Evolutionary conservation across 2,113 vertebrate species (phyloP).

Genomic region (Condylura cristata): DNA sequence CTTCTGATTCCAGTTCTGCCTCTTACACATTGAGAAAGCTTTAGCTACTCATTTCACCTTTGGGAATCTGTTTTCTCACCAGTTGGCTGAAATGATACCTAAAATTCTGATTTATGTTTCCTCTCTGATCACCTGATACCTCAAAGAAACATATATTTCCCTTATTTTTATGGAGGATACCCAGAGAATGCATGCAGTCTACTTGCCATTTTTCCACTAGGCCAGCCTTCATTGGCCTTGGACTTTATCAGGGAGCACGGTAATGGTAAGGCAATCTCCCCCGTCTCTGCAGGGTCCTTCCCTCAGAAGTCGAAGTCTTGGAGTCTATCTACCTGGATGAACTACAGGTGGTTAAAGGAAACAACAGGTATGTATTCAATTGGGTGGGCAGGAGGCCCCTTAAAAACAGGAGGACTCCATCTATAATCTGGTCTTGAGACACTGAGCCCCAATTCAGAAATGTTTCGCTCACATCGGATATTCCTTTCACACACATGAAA

Average conservation of each 20-base stretch:
- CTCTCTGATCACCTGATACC: not conserved
- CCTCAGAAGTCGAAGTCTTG: slow-evolving; percentile 94
- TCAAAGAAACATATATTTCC: not conserved
- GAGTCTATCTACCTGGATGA: slow-evolving; percentile 97
- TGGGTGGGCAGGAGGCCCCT: slow-evolving; percentile 7
- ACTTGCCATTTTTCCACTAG: not conserved
- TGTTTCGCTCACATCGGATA: not conserved
- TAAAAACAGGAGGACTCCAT: not conserved
- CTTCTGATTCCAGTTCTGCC: not conserved
- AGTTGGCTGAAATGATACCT: not conserved
- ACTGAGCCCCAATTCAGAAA: not conserved
- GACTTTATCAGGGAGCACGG: not conserved
- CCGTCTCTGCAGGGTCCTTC: slow-evolving; percentile 86
- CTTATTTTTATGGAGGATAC: slow-evolving; percentile 7
- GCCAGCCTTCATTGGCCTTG: not conserved
- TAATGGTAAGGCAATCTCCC: slow-evolving; percentile 36
- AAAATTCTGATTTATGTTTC: slow-evolving; percentile 14
- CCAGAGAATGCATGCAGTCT: not conserved
- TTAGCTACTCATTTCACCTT: not conserved
- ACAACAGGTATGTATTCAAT: slow-evolving; percentile 86
- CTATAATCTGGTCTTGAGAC: not conserved
- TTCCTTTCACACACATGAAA: not conserved
- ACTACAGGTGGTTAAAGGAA: slow-evolving; percentile 86
- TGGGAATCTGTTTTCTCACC: slow-evolving; percentile 12
- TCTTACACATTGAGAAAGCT: not conserved